These are phyloP conservation scores for Ctenochaetus hawaiiensis DNA, from an alignment of 2,797 vertebrate genomes.

Conservation along the genomic window DNA sequence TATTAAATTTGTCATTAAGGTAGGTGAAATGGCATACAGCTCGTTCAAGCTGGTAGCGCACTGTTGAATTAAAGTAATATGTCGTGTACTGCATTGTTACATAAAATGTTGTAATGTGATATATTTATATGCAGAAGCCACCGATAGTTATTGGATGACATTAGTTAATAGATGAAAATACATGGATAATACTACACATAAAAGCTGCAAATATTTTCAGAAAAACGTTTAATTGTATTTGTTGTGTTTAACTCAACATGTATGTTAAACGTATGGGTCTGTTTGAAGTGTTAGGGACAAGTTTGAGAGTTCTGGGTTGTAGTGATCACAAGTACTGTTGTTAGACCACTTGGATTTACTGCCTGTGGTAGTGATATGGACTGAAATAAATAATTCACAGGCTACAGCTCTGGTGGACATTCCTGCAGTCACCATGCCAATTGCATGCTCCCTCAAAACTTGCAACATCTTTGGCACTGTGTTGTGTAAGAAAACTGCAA, in stretches of 20 bases:
- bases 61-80: neutral
- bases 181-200: neutral
- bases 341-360: too few species aligned
- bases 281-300: neutral
- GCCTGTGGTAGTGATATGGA: too few species aligned
- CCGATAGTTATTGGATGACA: neutral
- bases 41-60: neutral
- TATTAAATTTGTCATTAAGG: constrained; percentile 92
- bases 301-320: neutral
- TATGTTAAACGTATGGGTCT: too few species aligned
- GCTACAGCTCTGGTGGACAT: too few species aligned
- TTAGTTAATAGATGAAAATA: neutral
- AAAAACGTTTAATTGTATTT: too few species aligned
- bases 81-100: neutral
- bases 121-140: neutral
- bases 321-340: too few species aligned
- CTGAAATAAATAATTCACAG: too few species aligned
- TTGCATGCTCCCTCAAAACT: too few species aligned
- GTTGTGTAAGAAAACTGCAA: too few species aligned
- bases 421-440: too few species aligned
- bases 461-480: too few species aligned
- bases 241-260: neutral
- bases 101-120: neutral
- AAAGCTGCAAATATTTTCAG: neutral
- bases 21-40: constrained; percentile 72